Evolutionary conservation across 2,113 vertebrate species (phyloP).

Genomic region (Marcusenius ussheri): DNA sequence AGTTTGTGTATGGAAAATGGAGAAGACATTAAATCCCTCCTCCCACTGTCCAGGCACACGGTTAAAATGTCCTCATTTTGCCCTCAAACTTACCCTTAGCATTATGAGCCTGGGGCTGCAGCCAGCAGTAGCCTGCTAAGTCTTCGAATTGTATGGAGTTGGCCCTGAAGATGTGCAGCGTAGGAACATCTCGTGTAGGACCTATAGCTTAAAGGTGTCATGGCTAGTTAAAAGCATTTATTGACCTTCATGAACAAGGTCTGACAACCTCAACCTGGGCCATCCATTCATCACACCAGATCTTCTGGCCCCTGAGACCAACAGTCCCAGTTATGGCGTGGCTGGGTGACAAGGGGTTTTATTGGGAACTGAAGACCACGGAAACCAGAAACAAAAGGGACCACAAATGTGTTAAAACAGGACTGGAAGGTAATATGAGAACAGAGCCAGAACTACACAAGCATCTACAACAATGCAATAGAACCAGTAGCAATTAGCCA

Average conservation of each 20-base stretch:
- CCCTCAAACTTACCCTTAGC: neutral
- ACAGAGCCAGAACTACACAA: neutral
- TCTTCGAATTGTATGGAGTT: neutral
- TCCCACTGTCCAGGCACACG: constrained; percentile 11
- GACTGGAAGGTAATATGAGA: neutral
- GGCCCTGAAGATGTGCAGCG: neutral
- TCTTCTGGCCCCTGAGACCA: neutral
- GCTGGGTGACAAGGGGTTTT: neutral
- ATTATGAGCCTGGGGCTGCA: neutral
- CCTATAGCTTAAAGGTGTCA: neutral
- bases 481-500: too few relatives aligned
- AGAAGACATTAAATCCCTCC: constrained; percentile 18
- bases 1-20: constrained; percentile 16
- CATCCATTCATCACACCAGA: neutral
- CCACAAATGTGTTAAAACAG: neutral
- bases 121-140: neutral
- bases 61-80: constrained; percentile 12
- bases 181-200: neutral
- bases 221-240: neutral
- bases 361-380: neutral
- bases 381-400: neutral
- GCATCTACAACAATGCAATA: too few relatives aligned
- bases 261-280: neutral
- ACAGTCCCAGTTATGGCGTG: neutral
- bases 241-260: neutral